Base-by-base conservation (phyloP, 2,888 invertebrate genomes). In the Linnaemya tessellans region DNA sequence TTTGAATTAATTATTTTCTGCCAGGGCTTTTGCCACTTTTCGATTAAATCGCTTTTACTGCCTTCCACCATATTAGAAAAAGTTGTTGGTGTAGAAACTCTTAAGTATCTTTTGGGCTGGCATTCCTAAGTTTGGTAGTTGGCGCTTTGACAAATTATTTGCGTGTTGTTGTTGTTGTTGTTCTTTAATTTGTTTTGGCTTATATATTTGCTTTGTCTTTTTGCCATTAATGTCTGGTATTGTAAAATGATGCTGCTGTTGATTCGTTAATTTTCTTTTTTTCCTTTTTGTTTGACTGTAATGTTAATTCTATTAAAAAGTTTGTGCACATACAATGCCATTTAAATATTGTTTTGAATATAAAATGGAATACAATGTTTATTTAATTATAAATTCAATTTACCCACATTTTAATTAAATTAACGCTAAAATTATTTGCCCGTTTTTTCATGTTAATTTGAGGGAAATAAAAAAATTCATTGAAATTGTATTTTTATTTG, bases 131-230 rank as follows among this genome's bases (percentile, higher is more conserved):
- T 77, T 86, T 74, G 80, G 83, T 78, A 80, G 77, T 86, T 86
- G 86, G 86, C 86, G 80, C 83, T 84, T 80, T 86, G 86, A 84
- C 86, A 86, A 86, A 84, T 86, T 84, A 74, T 80, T 78, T 74
- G 67, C 62, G 74, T 70, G 62, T 64, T 73, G 41, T 70, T 58
- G 0, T 15, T 35, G 65, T 46, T 74, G 9, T 64, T 38, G 30
- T 18, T 74, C 49, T 20, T 11, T 13, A 41, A 54, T 41, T 60
- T 71, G 22, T 68, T 41, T 64, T 64, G 51, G 15, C 22, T 64
- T 22, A 64, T 43, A 13, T 30, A 60, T 58, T 64, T 30, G n/a
- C 38, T 43, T 25, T 22, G 13, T 74, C 25, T 64, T 81, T 18
- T 41, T 58, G 22, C 7, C 25, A 58, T 67, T 68, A 75, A 51